A percentile compares a stretch with the other conserved stretches of the same genome.
These are phyloP conservation scores for Lagodon rhomboides DNA, from an alignment of 2,797 vertebrate genomes.

Conservation along the genomic window DNA sequence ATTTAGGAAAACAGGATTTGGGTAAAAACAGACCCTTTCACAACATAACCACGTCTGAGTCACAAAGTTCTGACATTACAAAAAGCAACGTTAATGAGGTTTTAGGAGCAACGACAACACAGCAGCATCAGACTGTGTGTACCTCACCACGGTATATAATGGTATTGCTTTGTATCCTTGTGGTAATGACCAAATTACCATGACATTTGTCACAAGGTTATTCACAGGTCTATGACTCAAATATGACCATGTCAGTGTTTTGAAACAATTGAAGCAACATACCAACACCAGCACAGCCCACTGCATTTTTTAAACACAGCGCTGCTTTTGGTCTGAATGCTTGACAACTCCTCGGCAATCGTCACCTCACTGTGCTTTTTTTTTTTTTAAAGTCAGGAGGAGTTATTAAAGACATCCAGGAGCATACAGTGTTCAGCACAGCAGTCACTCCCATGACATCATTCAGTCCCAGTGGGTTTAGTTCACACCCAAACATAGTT, in stretches of 20 bases:
- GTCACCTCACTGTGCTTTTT: slow-evolving; percentile 21
- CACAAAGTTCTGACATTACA: no score
- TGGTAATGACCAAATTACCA: background rate
- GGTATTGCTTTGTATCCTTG: background rate
- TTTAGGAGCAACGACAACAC: no score
- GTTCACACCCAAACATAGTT: slow-evolving; percentile 62
- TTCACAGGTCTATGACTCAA: background rate
- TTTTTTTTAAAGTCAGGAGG: slow-evolving; percentile 1
- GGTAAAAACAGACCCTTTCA: no score
- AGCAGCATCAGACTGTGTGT: no score
- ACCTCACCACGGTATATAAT: no score
- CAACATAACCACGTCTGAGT: no score
- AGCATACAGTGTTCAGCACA: slow-evolving; percentile 38
- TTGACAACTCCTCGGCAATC: slow-evolving; percentile 19
- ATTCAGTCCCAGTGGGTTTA: slow-evolving; percentile 51
- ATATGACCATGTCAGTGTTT: background rate
- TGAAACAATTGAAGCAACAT: background rate
- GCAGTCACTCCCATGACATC: slow-evolving; percentile 75
- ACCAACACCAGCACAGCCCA: background rate
- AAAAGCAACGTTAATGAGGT: no score
- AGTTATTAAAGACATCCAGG: slow-evolving; percentile 51
- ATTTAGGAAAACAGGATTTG: no score
- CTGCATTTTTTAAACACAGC: background rate
- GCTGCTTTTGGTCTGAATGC: background rate
- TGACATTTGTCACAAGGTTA: background rate